Conservation (phyloP, 2,888 invertebrate genomes). For the Drosophila conformis region DNA sequence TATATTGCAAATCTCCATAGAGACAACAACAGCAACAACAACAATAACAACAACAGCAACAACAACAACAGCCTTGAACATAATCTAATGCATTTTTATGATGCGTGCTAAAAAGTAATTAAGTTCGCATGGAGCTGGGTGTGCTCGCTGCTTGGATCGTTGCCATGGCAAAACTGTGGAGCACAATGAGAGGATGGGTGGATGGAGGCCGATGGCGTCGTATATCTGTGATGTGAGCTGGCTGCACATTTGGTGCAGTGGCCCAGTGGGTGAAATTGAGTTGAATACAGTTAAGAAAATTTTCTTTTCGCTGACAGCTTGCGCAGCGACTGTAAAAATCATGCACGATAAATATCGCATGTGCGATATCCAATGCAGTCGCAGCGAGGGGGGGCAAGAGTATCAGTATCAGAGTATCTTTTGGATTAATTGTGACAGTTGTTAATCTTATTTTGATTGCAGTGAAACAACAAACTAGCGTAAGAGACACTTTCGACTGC, state of each 20-base stretch:
- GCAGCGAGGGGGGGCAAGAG: not conserved
- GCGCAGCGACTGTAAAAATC: constrained; percentile 66
- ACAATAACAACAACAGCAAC: constrained; percentile 18
- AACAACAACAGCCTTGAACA: constrained; percentile 22
- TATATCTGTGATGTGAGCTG: constrained; percentile 28
- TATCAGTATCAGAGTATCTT: not conserved
- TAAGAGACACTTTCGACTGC: constrained; percentile 50
- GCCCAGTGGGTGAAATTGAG: constrained; percentile 85
- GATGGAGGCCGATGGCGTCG: constrained; percentile 37
- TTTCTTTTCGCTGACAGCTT: constrained; percentile 76
- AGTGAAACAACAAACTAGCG: constrained; percentile 19
- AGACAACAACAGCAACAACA: constrained; percentile 12
- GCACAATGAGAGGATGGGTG: constrained; percentile 23
- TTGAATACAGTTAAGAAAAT: constrained; percentile 71
- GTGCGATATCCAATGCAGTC: constrained; percentile 7
- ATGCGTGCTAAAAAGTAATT: constrained; percentile 79
- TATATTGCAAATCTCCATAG: not conserved
- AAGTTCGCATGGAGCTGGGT: constrained; percentile 27
- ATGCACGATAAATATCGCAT: constrained; percentile 47
- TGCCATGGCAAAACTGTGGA: constrained; percentile 21
- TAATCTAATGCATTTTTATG: constrained; percentile 56
- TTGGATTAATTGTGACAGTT: constrained; percentile 34
- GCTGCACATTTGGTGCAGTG: constrained; percentile 84
- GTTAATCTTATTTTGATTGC: not conserved
- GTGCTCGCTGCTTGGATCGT: constrained; percentile 12